Evolutionary conservation across 2,888 invertebrate genomes (phyloP).

Genomic region (Callyntrura sp.): DNA sequence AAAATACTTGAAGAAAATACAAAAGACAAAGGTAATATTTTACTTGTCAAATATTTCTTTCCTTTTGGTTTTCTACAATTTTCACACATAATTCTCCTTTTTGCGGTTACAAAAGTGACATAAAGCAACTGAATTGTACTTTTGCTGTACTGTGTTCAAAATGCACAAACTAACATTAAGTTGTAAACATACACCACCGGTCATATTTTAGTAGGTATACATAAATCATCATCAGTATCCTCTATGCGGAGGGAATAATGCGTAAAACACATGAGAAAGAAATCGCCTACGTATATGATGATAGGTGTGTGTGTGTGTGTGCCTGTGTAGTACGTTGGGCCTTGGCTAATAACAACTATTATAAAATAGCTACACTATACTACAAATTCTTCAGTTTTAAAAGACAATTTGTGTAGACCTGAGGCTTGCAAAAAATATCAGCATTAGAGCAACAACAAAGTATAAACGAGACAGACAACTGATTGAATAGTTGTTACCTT

Average conservation of each 20-base stretch:
- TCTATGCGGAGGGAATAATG: too few species aligned
- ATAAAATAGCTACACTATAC: too few species aligned
- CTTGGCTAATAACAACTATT: too few species aligned
- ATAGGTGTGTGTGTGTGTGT: neutral
- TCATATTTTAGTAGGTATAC: too few species aligned
- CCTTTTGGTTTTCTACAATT: neutral
- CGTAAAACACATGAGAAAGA: neutral
- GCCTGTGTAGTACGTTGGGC: neutral
- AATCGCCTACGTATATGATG: neutral
- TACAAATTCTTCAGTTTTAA: neutral
- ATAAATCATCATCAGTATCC: too few species aligned
- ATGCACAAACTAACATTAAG: neutral
- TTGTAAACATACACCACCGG: too few species aligned
- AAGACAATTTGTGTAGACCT: neutral
- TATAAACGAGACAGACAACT: neutral
- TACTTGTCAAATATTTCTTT: neutral
- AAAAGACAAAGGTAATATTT: neutral
- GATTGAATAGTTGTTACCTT: conserved; percentile 1
- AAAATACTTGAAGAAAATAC: neutral
- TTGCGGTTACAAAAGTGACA: neutral
- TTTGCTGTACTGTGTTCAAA: neutral
- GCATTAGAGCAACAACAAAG: neutral
- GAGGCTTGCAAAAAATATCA: neutral
- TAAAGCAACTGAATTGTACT: neutral
- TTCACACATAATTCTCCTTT: neutral